These are phyloP conservation scores for Tadarida brasiliensis DNA, from an alignment of 2,797 vertebrate species.

Conservation along the genomic window DNA sequence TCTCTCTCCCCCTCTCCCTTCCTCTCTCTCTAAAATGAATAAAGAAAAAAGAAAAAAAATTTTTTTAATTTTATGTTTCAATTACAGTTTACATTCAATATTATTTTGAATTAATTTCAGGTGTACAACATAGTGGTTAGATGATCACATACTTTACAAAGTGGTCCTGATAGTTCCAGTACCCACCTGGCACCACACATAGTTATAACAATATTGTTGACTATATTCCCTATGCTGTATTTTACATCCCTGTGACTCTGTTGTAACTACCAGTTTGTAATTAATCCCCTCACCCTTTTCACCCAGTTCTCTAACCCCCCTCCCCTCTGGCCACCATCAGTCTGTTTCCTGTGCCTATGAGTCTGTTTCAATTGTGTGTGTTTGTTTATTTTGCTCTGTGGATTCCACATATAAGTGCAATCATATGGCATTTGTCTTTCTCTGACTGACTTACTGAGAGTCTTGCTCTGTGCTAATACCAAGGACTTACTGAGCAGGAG, in stretches of 20 bases:
- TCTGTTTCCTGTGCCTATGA: not conserved
- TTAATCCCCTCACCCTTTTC: not conserved
- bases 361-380: not conserved
- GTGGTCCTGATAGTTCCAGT: not conserved
- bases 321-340: not conserved
- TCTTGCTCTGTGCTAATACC: constrained; percentile 44
- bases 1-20: too few relatives aligned
- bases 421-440: not conserved
- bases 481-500: not conserved
- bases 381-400: not conserved
- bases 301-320: too few relatives aligned
- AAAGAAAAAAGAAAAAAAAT: too few relatives aligned
- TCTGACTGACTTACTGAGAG: not conserved
- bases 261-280: not conserved
- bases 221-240: not conserved
- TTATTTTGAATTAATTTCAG: not conserved
- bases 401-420: not conserved
- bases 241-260: not conserved
- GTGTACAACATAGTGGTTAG: not conserved
- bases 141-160: not conserved
- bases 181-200: not conserved
- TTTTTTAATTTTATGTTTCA: not conserved
- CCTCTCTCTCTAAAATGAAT: too few relatives aligned
- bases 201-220: not conserved
- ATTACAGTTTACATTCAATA: not conserved